Base-by-base conservation (phyloP, 2,113 vertebrate genomes). In the Gymnorhina tibicen region DNA sequence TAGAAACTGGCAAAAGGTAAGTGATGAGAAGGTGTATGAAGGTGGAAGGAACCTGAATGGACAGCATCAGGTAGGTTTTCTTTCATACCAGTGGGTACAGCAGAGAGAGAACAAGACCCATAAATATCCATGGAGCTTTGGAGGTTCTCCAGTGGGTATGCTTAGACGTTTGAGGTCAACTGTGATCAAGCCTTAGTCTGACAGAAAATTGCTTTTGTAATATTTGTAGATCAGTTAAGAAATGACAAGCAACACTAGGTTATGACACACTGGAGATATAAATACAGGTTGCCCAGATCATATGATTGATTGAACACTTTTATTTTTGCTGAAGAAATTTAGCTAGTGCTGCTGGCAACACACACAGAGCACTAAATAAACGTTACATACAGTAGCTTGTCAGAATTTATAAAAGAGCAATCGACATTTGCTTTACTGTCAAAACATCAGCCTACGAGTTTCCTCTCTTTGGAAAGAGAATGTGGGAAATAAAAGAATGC, bases 171-270 rank as follows among this genome's bases (percentile, higher is more conserved):
- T 97, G 96, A 97, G 97, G 97, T 96, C 97, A 97, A 73, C 87
- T 23, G 27, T 84, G 90, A 95, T 87, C 95, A 97, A 97, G 81
- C 84, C 95, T 95, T 93, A 62, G 70, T 81, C 52, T 93, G 86
- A 92, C 93, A 97, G 89, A 94, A 97, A 97, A 97, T 91, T 97
- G 97, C 95, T 86, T 97, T 94, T 95, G 96, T 97, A 93, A 92
- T 97, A 93, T 94, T 91, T 95, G 94, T 93, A 95, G 95, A 97
- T 97, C 97, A 96, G 97, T 97, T 97, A 98, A 98, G 91, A 98
- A 93, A 95, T 95, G 97, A 97, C 97, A 97, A 97, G 96, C 82
- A 95, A 91, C 95, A 80, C 62, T 85, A 81, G 95, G 87, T 94
- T 97, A 92, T 90, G 95, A 93, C 93, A 97, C 86, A 69, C 93